These are phyloP conservation scores for Thunnus maccoyii DNA, from an alignment of 2,113 vertebrate genomes.

Conservation along the genomic window DNA sequence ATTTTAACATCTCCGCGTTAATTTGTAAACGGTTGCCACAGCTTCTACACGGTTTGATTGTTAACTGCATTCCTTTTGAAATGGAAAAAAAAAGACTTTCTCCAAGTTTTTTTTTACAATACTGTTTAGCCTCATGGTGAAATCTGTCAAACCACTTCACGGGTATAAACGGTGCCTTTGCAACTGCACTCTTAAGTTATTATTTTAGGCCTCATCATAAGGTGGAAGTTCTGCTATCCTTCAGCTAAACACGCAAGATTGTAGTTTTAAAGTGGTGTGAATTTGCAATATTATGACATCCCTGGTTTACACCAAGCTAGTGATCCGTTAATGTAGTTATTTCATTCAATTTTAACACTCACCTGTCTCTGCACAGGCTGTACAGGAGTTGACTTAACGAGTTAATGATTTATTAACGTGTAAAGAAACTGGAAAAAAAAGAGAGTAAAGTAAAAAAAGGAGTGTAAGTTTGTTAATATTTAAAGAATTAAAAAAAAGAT, in stretches of 20 bases:
- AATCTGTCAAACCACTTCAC: slow-evolving; percentile 36
- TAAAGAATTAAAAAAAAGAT: slow-evolving; percentile 37
- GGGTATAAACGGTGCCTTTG: slow-evolving; percentile 74
- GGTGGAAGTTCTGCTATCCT: slow-evolving; percentile 4
- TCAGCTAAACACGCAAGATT: slow-evolving; percentile 1
- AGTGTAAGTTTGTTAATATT: slow-evolving; percentile 50
- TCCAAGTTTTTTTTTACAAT: slow-evolving; percentile 28
- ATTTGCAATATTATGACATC: slow-evolving; percentile 5
- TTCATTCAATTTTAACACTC: slow-evolving; percentile 13
- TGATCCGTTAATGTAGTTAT: not conserved
- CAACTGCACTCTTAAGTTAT: slow-evolving; percentile 39
- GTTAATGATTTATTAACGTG: slow-evolving; percentile 35
- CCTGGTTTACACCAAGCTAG: not conserved
- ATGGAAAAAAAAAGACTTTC: not conserved
- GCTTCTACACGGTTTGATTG: slow-evolving; percentile 29
- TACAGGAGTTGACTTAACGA: slow-evolving; percentile 15
- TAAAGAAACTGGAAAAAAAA: slow-evolving; percentile 5
- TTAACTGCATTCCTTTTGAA: slow-evolving; percentile 55
- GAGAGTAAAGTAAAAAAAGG: not conserved
- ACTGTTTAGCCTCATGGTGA: slow-evolving; percentile 63
- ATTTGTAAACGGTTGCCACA: slow-evolving; percentile 14
- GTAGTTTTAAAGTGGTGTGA: slow-evolving; percentile 25
- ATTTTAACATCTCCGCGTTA: slow-evolving; percentile 38
- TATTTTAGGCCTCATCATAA: slow-evolving; percentile 21
- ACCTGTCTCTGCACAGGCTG: slow-evolving; percentile 2